These are phyloP conservation scores for Beris morrisii DNA, from an alignment of 2,888 invertebrate genomes.

Conservation along the genomic window DNA sequence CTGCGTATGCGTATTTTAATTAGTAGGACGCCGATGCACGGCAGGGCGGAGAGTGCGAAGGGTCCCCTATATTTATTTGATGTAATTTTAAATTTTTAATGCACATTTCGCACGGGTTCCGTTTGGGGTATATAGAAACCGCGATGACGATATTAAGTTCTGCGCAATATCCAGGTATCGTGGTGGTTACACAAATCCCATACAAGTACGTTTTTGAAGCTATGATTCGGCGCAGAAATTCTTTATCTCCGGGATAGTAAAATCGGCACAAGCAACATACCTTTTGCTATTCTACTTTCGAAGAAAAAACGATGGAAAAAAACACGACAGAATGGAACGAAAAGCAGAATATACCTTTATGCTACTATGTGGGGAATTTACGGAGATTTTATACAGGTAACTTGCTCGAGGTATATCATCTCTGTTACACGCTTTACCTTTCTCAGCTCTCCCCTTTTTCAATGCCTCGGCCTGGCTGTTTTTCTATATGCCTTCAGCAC, in stretches of 20 bases:
- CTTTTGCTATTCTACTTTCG: slow-evolving; percentile 4
- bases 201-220: background rate
- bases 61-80: background rate
- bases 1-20: too few species aligned
- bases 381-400: slow-evolving; percentile 11
- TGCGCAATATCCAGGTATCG: slow-evolving; percentile 18
- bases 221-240: slow-evolving; percentile 20
- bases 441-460: slow-evolving; percentile 21
- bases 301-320: too few species aligned
- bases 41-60: too few species aligned
- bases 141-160: background rate
- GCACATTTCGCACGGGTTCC: slow-evolving; percentile 11
- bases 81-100: slow-evolving; percentile 23
- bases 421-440: slow-evolving; percentile 20
- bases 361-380: slow-evolving; percentile 15
- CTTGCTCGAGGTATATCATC: slow-evolving; percentile 24
- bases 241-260: too few species aligned
- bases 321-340: too few species aligned
- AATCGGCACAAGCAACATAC: background rate
- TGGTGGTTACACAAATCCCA: background rate
- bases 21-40: too few species aligned
- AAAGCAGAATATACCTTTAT: slow-evolving; percentile 4
- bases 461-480: slow-evolving; percentile 23
- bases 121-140: background rate
- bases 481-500: slow-evolving; percentile 16